Base-by-base conservation (phyloP, 2,113 vertebrate species). In the Cromileptes altivelis region DNA sequence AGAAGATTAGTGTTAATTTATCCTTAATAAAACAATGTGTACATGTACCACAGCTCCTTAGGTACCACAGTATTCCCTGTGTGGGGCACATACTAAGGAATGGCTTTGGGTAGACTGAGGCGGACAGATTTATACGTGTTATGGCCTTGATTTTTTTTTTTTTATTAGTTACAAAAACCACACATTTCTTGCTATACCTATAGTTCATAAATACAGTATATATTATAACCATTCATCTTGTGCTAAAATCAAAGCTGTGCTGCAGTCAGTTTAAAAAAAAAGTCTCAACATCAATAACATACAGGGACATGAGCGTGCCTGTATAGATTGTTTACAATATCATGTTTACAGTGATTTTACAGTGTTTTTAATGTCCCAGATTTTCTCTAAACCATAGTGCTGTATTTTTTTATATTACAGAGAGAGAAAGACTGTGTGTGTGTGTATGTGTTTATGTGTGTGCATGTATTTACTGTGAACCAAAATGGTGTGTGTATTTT, bases 161-260 rank as follows among this genome's bases (percentile, higher is more conserved):
- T 58, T 50, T 50, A 49, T 76, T 50, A 68, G 87, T 82, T 88
- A 91, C 80, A 91, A 92, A 91, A 94, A 88, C 4, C 33, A 84
- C 82, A 87, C 8, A 40, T 86, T 78, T 91, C 47, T 90, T 87
- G 71, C 78, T 88, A 85, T 90, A 78, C 58, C 57, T 86, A 70
- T 10, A 84, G 40, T 86, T 90, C 72, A 91, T 94, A 94, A 91
- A 93, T 94, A 92, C 86, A 86, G 72, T 89, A 76, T 89, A 90
- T 90, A 87, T 90, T 88, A 92, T 83, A 86, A 86, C 78, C 82
- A 90, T 89, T 86, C 53, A 89, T 82, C 70, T 86, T 93, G 90
- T 93, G 91, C 88, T 93, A 61, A 93, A 91, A 89, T 92, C 69
- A 89, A 90, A 89, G 81, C 79, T 92, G 89, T 94, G 91, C 84